Evolutionary conservation across 2,113 vertebrate genomes (phyloP).

Genomic region (Polypterus bichir): DNA sequence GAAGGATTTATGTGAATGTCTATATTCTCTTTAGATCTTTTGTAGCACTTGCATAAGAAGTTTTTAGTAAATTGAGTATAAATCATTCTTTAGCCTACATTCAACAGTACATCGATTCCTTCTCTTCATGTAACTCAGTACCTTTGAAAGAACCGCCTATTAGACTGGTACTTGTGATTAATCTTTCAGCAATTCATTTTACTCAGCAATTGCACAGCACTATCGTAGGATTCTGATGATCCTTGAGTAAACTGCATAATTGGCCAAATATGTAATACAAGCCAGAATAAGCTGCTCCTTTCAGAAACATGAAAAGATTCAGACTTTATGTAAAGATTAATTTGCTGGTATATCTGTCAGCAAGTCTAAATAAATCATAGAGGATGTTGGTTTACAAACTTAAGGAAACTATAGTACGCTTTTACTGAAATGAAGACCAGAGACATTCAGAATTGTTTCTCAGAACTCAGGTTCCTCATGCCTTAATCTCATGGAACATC

Average conservation of each 20-base stretch:
- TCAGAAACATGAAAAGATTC: constrained; percentile 24
- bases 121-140: constrained; percentile 37
- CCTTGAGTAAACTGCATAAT: constrained; percentile 35
- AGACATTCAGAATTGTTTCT: constrained; percentile 25
- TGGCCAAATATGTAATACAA: constrained; percentile 39
- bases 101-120: constrained; percentile 33
- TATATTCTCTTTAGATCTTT: constrained; percentile 9
- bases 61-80: constrained; percentile 48
- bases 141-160: constrained; percentile 24
- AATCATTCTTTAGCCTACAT: constrained; percentile 38
- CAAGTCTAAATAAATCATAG: constrained; percentile 38
- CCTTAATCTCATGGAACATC: constrained; percentile 32
- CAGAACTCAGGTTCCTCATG: constrained; percentile 12
- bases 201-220: constrained; percentile 25
- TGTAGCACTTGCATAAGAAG: constrained; percentile 31
- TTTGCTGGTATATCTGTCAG: constrained; percentile 28
- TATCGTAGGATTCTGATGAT: constrained; percentile 28
- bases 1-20: no score
- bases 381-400: constrained; percentile 29
- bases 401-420: constrained; percentile 16
- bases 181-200: constrained; percentile 23
- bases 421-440: constrained; percentile 31
- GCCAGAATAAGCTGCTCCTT: constrained; percentile 26
- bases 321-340: constrained; percentile 23
- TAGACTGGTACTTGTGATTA: constrained; percentile 33